Conservation (phyloP, 2,888 invertebrate genomes). For the Eupithecia inturbata region DNA sequence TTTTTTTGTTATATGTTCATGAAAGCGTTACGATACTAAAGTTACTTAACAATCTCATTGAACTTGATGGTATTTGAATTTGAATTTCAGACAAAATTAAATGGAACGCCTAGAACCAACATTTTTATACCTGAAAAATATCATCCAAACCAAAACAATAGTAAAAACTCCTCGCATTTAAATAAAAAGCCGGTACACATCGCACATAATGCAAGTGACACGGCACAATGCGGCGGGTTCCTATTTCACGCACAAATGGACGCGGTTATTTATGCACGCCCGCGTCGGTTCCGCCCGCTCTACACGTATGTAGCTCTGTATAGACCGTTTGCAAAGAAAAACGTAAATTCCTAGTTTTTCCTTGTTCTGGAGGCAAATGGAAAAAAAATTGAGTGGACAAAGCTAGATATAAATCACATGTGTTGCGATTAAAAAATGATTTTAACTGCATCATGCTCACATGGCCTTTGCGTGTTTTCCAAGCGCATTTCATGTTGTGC, state of each 20-base stretch:
- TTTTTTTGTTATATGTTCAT: background rate
- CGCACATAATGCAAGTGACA: slow-evolving; percentile 56
- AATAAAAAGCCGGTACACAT: slow-evolving; percentile 33
- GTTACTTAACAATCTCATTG: background rate
- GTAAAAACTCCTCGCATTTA: slow-evolving; percentile 20
- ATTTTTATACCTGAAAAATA: background rate
- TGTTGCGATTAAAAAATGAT: background rate
- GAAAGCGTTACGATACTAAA: background rate
- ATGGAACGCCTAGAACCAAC: background rate
- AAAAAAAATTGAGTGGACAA: background rate
- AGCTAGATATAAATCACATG: background rate
- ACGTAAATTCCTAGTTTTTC: background rate
- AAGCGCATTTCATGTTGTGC: background rate
- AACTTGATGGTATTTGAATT: background rate
- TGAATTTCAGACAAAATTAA: background rate
- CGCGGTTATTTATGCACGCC: slow-evolving; percentile 64
- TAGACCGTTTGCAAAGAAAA: background rate
- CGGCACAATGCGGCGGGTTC: slow-evolving; percentile 52
- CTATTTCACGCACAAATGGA: slow-evolving; percentile 74
- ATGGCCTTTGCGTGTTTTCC: background rate
- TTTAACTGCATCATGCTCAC: background rate
- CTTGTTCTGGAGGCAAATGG: background rate
- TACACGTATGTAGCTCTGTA: slow-evolving; percentile 37
- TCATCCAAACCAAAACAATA: background rate
- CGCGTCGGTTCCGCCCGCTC: slow-evolving; percentile 45